Conservation (phyloP, 2,797 vertebrate species). For the Acrossocheilus fasciatus region DNA sequence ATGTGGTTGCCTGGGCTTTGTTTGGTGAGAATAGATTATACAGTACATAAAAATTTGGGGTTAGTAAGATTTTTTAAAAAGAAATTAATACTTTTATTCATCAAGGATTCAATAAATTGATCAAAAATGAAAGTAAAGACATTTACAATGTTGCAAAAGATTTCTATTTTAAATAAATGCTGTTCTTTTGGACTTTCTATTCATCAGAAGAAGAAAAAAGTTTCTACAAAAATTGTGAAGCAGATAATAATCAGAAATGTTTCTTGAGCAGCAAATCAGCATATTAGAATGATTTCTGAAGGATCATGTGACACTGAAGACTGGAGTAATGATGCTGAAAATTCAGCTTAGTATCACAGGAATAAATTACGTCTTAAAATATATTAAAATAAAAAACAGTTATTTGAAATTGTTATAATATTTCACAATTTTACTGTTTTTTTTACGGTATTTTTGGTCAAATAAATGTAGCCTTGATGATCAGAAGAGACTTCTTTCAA, state of each 20-base stretch:
- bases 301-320: neutral
- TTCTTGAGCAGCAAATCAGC: neutral
- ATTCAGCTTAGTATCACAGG: neutral
- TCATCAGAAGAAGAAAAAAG: too few relatives aligned
- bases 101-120: neutral
- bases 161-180: neutral
- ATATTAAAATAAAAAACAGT: neutral
- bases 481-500: neutral
- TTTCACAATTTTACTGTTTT: neutral
- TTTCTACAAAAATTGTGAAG: neutral
- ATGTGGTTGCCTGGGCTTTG: constrained; percentile 86
- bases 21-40: constrained; percentile 78
- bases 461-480: neutral
- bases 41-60: neutral
- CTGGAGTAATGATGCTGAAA: neutral
- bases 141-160: neutral
- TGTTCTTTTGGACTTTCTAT: neutral
- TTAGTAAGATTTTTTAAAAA: neutral
- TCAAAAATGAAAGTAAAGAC: neutral
- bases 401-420: neutral
- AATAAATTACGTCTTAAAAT: neutral
- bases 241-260: neutral
- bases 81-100: neutral
- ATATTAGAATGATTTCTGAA: neutral
- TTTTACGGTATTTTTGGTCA: neutral